A percentile compares a stretch with the other conserved stretches of the same genome.
These are phyloP conservation scores for Rhopilema esculentum DNA, from an alignment of 30 jellyfish, hydroid and myxozoan genomes.

Conservation along the genomic window DNA sequence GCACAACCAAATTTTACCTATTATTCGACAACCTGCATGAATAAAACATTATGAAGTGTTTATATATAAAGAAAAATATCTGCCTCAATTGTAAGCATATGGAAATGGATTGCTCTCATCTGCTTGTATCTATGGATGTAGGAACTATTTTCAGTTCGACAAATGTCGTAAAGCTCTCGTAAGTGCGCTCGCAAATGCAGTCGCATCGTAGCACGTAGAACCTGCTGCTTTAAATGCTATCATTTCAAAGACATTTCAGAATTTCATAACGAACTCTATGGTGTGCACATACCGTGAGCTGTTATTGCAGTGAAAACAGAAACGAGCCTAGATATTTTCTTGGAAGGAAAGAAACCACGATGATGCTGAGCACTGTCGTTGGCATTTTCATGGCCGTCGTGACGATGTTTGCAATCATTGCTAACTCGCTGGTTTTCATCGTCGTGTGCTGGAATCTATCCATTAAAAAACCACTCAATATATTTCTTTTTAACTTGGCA, in stretches of 20 bases:
- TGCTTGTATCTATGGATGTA: too few species aligned
- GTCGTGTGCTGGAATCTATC: conserved; percentile 72
- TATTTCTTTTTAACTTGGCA: conserved; percentile 76
- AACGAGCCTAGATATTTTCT: background rate
- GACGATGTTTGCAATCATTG: conserved; percentile 62
- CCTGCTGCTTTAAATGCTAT: background rate
- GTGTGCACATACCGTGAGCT: background rate
- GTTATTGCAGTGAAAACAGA: background rate
- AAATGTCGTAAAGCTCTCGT: too few species aligned
- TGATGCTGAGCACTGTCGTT: conserved; percentile 4
- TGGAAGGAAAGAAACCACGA: background rate
- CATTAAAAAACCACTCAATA: conserved; percentile 59
- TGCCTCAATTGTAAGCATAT: too few species aligned
- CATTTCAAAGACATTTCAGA: background rate
- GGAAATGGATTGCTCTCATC: too few species aligned
- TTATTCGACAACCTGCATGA: background rate
- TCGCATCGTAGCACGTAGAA: background rate
- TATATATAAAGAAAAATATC: background rate
- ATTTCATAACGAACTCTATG: background rate
- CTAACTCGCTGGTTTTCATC: conserved; percentile 58
- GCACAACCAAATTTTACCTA: background rate
- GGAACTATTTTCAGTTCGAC: too few species aligned
- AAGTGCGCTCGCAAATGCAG: background rate
- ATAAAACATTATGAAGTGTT: background rate
- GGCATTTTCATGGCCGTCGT: conserved; percentile 74